phyloP scores from a whole-genome alignment of 2,888 invertebrate species.

The Bhutanitis thaidina region DNA sequence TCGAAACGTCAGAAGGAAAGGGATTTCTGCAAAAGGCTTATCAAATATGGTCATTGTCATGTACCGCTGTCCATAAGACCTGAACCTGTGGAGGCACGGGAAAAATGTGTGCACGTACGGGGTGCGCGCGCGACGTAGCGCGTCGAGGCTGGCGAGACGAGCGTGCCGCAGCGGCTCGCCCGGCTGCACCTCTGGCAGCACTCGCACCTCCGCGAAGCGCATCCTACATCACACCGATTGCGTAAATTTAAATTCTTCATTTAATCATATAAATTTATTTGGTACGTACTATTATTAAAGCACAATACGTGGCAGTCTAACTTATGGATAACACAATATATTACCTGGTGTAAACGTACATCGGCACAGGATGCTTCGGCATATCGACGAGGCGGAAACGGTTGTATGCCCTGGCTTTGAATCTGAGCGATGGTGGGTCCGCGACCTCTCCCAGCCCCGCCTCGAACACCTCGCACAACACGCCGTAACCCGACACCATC shows the following conservation, averaged over 20 bases:
- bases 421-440: conserved; percentile 30
- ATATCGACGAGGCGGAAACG: conserved; percentile 47
- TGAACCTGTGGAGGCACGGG: too few species aligned
- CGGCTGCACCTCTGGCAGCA: conserved; percentile 53
- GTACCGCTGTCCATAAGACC: too few species aligned
- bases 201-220: conserved; percentile 43
- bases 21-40: too few species aligned
- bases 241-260: too few species aligned
- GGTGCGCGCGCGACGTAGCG: conserved; percentile 28
- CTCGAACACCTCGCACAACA: conserved; percentile 69
- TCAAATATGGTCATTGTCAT: too few species aligned
- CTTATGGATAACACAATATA: too few species aligned
- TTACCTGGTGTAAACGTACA: conserved; percentile 37
- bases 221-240: conserved; percentile 31
- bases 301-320: too few species aligned
- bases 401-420: conserved; percentile 64
- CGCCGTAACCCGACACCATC: conserved; percentile 59
- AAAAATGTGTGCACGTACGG: neutral
- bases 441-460: conserved; percentile 34
- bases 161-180: conserved; percentile 42
- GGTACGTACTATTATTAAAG: too few species aligned
- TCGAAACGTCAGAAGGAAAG: too few species aligned
- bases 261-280: too few species aligned
- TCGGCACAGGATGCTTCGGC: conserved; percentile 32
- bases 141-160: conserved; percentile 47